Percentiles rank a stretch among this genome's conserved stretches.
These are phyloP conservation scores for Muscicapa striata DNA, from an alignment of 2,797 vertebrate species.

Conservation along the genomic window DNA sequence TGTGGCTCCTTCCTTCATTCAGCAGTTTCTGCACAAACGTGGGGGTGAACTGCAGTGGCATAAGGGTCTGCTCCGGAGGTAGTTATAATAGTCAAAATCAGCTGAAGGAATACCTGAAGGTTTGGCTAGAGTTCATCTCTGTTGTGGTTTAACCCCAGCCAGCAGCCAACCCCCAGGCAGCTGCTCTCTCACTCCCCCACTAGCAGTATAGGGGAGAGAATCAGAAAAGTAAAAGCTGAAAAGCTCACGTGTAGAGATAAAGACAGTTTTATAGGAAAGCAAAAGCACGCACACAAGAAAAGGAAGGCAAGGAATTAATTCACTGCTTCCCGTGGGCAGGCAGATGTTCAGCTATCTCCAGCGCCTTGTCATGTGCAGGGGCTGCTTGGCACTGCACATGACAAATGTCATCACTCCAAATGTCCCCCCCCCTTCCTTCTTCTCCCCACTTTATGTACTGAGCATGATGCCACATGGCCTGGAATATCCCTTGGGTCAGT, in stretches of 20 bases:
- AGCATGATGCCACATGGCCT: not conserved
- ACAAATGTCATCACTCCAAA: not conserved
- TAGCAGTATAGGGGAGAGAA: not conserved
- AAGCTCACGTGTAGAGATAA: accelerated
- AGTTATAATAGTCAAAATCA: not conserved
- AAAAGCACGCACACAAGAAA: not conserved
- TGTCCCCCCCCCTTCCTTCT: not conserved
- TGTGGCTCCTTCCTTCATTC: not conserved
- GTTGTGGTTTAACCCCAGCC: not conserved
- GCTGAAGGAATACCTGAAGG: not conserved
- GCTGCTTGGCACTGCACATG: not conserved
- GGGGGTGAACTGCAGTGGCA: accelerated
- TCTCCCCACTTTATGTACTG: not conserved
- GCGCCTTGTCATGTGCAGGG: accelerated
- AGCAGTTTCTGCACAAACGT: not conserved
- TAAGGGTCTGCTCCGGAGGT: not conserved
- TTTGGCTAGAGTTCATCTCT: not conserved
- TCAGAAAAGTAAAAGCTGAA: not conserved
- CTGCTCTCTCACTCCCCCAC: not conserved
- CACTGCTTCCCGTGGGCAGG: not conserved
- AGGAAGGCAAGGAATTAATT: not conserved
- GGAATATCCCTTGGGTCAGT: not conserved
- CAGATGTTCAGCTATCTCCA: not conserved
- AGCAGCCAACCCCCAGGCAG: not conserved
- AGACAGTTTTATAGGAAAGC: not conserved